These are phyloP conservation scores for Sminthurides bifidus DNA, from an alignment of 1,140 invertebrate species.

Conservation along the genomic window DNA sequence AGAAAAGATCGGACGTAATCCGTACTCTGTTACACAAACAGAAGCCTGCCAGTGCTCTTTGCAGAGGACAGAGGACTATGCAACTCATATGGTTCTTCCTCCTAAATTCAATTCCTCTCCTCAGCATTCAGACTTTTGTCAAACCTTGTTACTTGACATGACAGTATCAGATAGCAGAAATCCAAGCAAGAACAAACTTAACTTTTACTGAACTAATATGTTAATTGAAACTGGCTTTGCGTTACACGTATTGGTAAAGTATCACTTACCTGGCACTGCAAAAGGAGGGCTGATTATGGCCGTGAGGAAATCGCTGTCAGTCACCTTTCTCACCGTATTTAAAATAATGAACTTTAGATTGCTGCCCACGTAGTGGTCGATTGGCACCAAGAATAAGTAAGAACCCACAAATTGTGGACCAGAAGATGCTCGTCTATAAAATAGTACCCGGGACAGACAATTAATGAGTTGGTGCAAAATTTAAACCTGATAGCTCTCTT, in stretches of 20 bases:
- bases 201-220: not conserved
- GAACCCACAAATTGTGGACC: conserved; percentile 49
- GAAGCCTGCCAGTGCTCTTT: not conserved
- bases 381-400: conserved; percentile 47
- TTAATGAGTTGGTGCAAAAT: not conserved
- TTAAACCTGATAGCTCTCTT: no score
- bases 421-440: conserved; percentile 46
- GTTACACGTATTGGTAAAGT: not conserved
- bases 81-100: not conserved
- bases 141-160: not conserved
- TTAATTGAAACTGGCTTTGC: not conserved
- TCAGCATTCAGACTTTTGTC: not conserved
- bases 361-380: conserved; percentile 52
- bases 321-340: conserved; percentile 49
- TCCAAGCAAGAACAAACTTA: not conserved
- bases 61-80: no score
- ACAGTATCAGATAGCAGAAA: not conserved
- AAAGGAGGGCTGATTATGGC: conserved; percentile 49
- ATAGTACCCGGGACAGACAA: not conserved
- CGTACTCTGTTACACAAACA: not conserved
- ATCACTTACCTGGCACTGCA: conserved; percentile 17
- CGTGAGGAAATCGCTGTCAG: conserved; percentile 44
- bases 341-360: conserved; percentile 57
- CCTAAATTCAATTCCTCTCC: not conserved
- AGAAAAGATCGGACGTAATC: no score